Base-by-base conservation (phyloP, 2,888 invertebrate genomes). In the Apoda limacodes region DNA sequence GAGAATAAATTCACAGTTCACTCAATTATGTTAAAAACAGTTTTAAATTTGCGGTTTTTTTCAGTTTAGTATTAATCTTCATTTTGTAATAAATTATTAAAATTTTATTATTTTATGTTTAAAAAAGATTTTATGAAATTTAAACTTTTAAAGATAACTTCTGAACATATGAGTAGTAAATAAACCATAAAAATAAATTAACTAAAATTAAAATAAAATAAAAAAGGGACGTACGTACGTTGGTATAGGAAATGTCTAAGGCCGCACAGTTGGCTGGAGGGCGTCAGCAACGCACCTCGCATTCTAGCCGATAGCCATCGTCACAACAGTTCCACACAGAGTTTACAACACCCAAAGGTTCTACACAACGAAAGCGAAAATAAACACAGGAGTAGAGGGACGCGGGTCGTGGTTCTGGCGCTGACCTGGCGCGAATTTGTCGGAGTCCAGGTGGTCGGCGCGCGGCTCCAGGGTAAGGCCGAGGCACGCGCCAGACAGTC, bases 281-380 rank as follows among this genome's bases (percentile, higher is more conserved):
- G 78, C 78, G 78, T 74, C 68, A 78, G 76, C 67, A 78, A 70
- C 76, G 76, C 80, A 67, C 80, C 76, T 74, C 78, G 80, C 80
- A 80, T 80, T 71, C 80, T 80, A 80, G 76, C 78, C 78, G 64
- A 74, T 66, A 60, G 78, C 80, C 78, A 78, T 78, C 58, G 59
- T 78, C 76, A 75, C 70, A 60, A 76, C 65, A 72, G 75, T 75
- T 57, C 69, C 71, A 71, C 75, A 72, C 72, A 76, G 65, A 60
- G 62, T 72, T 67, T 70, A 71, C 57, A 60, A 68, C 64, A 74
- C 68, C 72, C 69, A 65, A 50, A 74, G 75, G 72, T 66, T 76
- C 76, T 76, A 76, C 75, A 75, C 78, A 76, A 76, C 65, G 76
- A 80, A 78, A 78, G 76, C 71, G 74, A 76, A 76, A 78, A 78